Evolutionary conservation across 2,888 invertebrate species (phyloP), one percentile per base, ranked within the genome.

Genomic region (Heteromyza rotundicornis): DNA sequence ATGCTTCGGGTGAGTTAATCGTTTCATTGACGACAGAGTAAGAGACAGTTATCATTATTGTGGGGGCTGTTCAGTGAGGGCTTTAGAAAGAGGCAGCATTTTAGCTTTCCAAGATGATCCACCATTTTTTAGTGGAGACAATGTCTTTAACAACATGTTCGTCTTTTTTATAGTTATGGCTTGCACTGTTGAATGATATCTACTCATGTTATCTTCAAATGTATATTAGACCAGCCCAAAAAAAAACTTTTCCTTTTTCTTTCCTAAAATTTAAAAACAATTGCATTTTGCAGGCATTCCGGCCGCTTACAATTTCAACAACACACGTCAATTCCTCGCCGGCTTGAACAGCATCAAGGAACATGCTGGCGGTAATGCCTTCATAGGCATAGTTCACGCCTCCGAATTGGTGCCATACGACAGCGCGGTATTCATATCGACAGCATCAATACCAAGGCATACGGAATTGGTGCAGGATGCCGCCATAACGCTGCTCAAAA

Each of bases 361-460:
- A 57, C 74, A 78, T 50, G 73, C 75, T 54, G 84, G 83, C 49
- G 87, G 87, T 14, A 86, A 86, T 5, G 86, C 87, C 0, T 88
- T 89, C 84, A 82, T 85, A 55, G 88, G 88, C 0, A 79, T 89
- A 27, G 80, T 87, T 0, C 85, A 87, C 24, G 88, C 89, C 0
- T 86, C 87, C 0, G 86, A 87, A 64, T 70, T 87, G 64, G 85
- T 89, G 57, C 89, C 89, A 0, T 87, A 87, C 66, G 87, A 88
- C 73, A 87, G 88, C 64, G 89, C 87, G 0, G 83, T 90, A 10
- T 86, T 90, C 71, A 79, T 89, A 49, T 85, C 89, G 62, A 87
- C 88, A 0, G 87, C 87, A 61, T 81, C 84, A 35, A 85, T 85
- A 19, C 84, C 87, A 32, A 85, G 84, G 1, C 89, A 89, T 68